Base-by-base conservation (phyloP, 2,888 invertebrate species). In the Glaucopsyche alexis region DNA sequence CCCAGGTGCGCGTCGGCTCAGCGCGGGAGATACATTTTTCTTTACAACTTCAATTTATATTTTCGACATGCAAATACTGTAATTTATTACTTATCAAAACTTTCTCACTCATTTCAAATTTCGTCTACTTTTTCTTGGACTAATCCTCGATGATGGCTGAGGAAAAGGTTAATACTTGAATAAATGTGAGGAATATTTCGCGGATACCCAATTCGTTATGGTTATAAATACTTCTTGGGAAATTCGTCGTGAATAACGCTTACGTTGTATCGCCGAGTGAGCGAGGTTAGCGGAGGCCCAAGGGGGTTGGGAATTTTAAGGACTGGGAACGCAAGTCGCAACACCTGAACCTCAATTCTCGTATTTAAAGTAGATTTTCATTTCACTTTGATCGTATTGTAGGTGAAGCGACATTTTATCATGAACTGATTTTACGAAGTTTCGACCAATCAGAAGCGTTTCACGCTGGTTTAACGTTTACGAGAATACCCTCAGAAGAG, bases 1-100 rank as follows among this genome's bases (percentile, higher is more conserved):
- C 86, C 78, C 90, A 89, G 90, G 89, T 89, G 89, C 77, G 76
- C 83, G 87, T 85, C 88, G 83, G 80, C 84, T 85, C 82, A 82
- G 81, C 83, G 86, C 82, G 82, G 77, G 80, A 81, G 83, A 85
- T 85, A 86, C 85, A 89, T 89, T 88, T 89, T 87, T 89, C 89
- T 85, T 83, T 80, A 81, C 83, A 86, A 84, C 82, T 85, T 86
- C 81, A 83, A 88, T 86, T 85, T 83, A 84, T 84, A 84, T 85
- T 85, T 88, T 85, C 81, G 77, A 80, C 78, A 60, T 73, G 75
- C 80, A 87, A 85, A 85, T 85, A 84, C 82, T 81, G 76, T 78
- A 86, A 85, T 87, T 88, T 86, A 86, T 84, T 82, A 79, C 78
- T 80, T 76, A 76, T 79, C 78, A 77, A 78, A 82, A 83, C 78